phyloP scores from a whole-genome alignment of 1,140 invertebrate species.

The Druon quercuslanigerum region DNA sequence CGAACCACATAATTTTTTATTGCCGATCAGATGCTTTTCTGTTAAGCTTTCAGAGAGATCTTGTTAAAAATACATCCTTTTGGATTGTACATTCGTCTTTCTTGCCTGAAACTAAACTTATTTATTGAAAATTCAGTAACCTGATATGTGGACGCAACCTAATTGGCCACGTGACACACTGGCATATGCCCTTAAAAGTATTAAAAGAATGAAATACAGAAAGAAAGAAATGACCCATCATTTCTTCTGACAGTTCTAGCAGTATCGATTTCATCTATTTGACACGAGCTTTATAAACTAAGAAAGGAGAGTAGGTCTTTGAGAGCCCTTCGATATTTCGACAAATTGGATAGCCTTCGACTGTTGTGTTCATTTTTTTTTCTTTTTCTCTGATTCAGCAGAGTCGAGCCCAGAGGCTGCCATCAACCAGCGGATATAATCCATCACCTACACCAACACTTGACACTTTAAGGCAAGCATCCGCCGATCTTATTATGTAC shows the following conservation, averaged over 20 bases:
- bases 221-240: not conserved
- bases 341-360: conserved; percentile 50
- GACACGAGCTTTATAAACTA: conserved; percentile 54
- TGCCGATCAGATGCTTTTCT: too few relatives aligned
- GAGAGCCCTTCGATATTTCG: conserved; percentile 39
- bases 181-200: too few relatives aligned
- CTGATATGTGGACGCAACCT: too few relatives aligned
- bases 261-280: conserved; percentile 43
- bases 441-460: conserved; percentile 42
- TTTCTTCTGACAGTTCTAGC: conserved; percentile 36
- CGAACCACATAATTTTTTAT: too few relatives aligned
- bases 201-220: too few relatives aligned
- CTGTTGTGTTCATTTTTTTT: conserved; percentile 32
- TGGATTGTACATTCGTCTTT: too few relatives aligned
- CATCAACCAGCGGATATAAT: conserved; percentile 45
- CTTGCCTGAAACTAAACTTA: too few relatives aligned
- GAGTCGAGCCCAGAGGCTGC: conserved; percentile 16
- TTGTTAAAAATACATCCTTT: too few relatives aligned
- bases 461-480: not conserved
- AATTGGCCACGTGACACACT: too few relatives aligned
- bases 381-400: conserved; percentile 6
- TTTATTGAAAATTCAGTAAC: too few relatives aligned
- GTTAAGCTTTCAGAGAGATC: too few relatives aligned
- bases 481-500: too few relatives aligned
- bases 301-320: conserved; percentile 2